Evolutionary conservation across 2,113 vertebrate species (phyloP).

Genomic region (Mustelus asterias): DNA sequence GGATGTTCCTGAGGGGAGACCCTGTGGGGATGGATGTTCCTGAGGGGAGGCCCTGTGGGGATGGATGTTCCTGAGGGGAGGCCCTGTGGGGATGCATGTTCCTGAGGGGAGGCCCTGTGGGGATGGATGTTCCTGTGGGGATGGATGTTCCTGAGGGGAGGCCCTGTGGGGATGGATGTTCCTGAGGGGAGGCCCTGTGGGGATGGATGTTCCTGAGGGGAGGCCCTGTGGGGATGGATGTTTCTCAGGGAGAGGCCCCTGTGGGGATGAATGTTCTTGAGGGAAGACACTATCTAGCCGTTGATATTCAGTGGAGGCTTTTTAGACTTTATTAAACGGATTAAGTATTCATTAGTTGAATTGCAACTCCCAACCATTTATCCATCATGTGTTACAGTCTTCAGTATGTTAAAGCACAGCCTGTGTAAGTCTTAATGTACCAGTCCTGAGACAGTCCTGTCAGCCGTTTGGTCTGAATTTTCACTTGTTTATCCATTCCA

Average conservation of each 20-base stretch:
- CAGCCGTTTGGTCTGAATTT: background rate
- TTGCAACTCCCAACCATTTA: background rate
- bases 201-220: background rate
- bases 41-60: background rate
- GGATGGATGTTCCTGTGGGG: background rate
- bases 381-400: background rate
- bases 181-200: background rate
- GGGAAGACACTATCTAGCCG: background rate
- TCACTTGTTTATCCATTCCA: slow-evolving; percentile 15
- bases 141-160: background rate
- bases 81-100: background rate
- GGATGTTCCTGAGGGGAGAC: background rate
- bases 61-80: background rate
- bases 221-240: background rate
- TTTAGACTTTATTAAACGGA: background rate
- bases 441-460: background rate
- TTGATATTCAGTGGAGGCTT: background rate
- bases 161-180: no score
- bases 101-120: background rate
- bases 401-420: background rate
- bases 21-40: no score
- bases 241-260: background rate
- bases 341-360: background rate
- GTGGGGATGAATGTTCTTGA: background rate
- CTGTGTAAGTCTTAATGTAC: background rate